Evolutionary conservation across 2,113 vertebrate species (phyloP).

Genomic region (Cynocephalus volans): DNA sequence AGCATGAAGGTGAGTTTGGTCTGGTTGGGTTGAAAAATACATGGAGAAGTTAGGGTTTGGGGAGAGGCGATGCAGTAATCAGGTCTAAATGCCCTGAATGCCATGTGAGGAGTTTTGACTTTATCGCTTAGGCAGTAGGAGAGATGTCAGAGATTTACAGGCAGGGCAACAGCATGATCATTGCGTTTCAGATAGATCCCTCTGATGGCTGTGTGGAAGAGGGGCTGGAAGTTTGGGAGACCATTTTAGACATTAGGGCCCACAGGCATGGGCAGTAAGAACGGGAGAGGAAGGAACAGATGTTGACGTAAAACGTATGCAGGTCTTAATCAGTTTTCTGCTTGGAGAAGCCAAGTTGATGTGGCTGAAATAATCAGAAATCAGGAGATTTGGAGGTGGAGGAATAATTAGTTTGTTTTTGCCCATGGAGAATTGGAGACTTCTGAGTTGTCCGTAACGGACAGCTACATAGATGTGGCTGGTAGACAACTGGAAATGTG

Average conservation of each 20-base stretch:
- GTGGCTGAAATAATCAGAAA: conserved; percentile 32
- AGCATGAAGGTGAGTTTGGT: conserved; percentile 49
- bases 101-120: background rate
- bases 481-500: background rate
- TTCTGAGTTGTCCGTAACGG: background rate
- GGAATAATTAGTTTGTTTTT: background rate
- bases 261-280: background rate
- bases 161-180: background rate
- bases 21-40: background rate
- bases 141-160: background rate
- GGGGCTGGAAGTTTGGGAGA: background rate
- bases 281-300: background rate
- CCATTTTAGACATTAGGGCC: background rate
- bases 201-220: background rate
- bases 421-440: background rate
- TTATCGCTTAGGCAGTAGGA: background rate
- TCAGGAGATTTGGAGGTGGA: background rate
- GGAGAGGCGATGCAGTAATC: background rate
- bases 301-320: background rate
- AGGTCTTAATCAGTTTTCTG: background rate
- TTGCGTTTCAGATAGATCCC: background rate
- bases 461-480: background rate
- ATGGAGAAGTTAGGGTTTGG: background rate
- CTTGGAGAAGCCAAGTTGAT: background rate
- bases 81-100: background rate